Evolutionary conservation across 2,888 invertebrate genomes (phyloP).

Genomic region (Pseudeuparius sepicola): DNA sequence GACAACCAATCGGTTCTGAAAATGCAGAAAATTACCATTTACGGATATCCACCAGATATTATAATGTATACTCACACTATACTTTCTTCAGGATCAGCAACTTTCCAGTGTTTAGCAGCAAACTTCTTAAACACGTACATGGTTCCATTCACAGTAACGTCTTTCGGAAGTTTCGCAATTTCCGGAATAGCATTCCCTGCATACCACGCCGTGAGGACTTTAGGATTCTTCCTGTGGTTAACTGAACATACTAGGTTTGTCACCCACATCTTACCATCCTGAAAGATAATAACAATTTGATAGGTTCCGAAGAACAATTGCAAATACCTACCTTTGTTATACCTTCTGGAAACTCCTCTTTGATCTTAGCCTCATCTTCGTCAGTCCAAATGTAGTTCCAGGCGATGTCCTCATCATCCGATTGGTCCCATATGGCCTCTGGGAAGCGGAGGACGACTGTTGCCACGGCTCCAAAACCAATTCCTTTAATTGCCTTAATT

Average conservation of each 20-base stretch:
- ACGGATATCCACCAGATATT: too few relatives aligned
- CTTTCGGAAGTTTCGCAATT: constrained; percentile 49
- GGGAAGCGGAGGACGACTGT: constrained; percentile 25
- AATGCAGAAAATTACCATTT: too few relatives aligned
- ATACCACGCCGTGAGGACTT: constrained; percentile 57
- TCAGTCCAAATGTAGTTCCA: background rate
- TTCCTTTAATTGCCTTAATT: constrained; percentile 22
- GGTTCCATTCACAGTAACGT: constrained; percentile 42
- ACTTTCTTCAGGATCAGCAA: constrained; percentile 38
- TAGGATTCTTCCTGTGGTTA: constrained; percentile 38
- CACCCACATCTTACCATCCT: background rate
- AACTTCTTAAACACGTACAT: constrained; percentile 43
- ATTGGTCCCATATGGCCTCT: constrained; percentile 24
- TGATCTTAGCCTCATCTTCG: background rate
- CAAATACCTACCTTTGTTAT: constrained; percentile 1
- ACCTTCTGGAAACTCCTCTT: constrained; percentile 2
- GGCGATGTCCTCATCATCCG: too few relatives aligned
- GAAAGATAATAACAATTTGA: too few relatives aligned
- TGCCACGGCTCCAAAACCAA: constrained; percentile 26
- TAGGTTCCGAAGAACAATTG: too few relatives aligned
- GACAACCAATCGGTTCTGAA: too few relatives aligned
- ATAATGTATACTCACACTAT: too few relatives aligned
- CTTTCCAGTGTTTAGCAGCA: constrained; percentile 38
- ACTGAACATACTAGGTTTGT: background rate
- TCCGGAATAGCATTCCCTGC: constrained; percentile 49